Evolutionary conservation across 1,140 invertebrate genomes (phyloP).

Genomic region (Laupala kohalensis): DNA sequence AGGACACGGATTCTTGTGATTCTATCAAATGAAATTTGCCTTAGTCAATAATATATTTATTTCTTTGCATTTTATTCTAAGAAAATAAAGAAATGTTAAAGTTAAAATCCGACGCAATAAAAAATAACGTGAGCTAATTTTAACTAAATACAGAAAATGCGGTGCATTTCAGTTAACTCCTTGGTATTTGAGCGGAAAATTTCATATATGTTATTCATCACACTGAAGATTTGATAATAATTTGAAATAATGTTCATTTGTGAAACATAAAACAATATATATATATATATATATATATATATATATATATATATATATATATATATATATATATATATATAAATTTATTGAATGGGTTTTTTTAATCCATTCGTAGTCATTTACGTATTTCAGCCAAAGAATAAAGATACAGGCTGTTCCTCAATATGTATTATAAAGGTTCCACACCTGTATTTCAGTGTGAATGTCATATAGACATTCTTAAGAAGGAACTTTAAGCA

Average conservation of each 20-base stretch:
- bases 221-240: not conserved
- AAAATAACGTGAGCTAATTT: too few species aligned
- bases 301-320: not conserved
- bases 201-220: not conserved
- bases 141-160: not conserved
- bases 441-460: too few species aligned
- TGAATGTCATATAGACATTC: too few species aligned
- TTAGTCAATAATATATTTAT: not conserved
- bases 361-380: not conserved
- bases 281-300: not conserved
- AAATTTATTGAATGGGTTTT: not conserved
- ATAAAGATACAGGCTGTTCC: not conserved
- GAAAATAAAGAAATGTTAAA: too few species aligned
- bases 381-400: not conserved
- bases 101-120: too few species aligned
- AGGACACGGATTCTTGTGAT: constrained; percentile 55
- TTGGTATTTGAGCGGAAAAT: not conserved
- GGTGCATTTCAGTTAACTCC: too few species aligned
- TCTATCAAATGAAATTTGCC: not conserved
- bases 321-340: not conserved
- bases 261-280: not conserved
- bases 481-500: too few species aligned
- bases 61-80: too few species aligned
- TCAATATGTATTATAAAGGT: not conserved
- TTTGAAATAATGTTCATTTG: not conserved